phyloP scores from a whole-genome alignment of 1,140 invertebrate genomes.

The Bombus waltoni region DNA sequence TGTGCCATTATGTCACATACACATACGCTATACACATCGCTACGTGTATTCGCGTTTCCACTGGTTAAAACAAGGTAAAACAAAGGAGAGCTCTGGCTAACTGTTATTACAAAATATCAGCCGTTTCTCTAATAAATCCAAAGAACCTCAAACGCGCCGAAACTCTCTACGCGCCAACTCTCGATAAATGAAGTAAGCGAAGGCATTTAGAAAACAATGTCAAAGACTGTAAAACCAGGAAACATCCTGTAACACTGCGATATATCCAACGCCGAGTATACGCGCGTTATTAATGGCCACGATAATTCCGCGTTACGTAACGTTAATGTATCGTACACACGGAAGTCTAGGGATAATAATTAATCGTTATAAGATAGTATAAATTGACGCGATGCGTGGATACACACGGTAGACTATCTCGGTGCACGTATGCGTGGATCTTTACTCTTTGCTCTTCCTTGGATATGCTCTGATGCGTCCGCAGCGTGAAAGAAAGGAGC shows the following conservation, averaged over 20 bases:
- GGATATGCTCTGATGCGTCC: slow-evolving; percentile 13
- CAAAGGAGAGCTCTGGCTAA: no score
- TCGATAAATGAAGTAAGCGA: no score
- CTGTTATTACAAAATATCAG: no score
- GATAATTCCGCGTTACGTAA: slow-evolving; percentile 26
- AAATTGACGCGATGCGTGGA: neutral
- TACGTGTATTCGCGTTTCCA: no score
- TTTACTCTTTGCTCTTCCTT: slow-evolving; percentile 11
- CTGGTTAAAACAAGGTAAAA: no score
- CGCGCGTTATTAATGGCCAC: neutral
- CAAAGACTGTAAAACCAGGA: neutral
- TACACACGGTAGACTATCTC: neutral
- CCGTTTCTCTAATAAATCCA: no score
- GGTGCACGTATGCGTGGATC: slow-evolving; percentile 8
- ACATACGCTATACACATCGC: no score
- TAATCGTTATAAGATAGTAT: slow-evolving; percentile 28
- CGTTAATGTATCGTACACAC: neutral
- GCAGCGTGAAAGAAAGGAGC: neutral
- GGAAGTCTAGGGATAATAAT: slow-evolving; percentile 33
- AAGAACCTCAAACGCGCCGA: neutral
- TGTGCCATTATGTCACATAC: no score
- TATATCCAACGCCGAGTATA: neutral
- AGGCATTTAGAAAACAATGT: neutral
- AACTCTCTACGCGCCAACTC: neutral
- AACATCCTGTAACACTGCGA: neutral